A percentile compares a stretch with the other conserved stretches of the same genome.
phyloP scores from a whole-genome alignment of 2,888 invertebrate species.

The Cephus spinipes region DNA sequence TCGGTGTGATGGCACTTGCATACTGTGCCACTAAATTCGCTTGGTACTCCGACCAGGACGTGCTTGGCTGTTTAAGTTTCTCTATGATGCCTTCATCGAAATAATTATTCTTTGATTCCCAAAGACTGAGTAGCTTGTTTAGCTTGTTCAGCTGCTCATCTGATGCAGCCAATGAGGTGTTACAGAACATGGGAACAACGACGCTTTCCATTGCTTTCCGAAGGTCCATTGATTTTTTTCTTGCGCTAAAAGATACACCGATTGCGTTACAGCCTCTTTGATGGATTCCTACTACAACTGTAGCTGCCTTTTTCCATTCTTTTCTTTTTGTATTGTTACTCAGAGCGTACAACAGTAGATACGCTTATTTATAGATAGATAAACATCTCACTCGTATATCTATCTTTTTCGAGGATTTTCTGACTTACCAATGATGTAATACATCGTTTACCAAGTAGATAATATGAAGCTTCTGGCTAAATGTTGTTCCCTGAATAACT shows the following conservation, averaged over 20 bases:
- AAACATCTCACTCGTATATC: too few relatives aligned
- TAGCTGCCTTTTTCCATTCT: too few relatives aligned
- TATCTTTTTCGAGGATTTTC: conserved; percentile 6
- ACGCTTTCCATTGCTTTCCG: conserved; percentile 94
- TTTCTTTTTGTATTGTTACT: too few relatives aligned
- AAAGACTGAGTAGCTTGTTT: conserved; percentile 91
- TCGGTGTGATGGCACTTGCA: conserved; percentile 80
- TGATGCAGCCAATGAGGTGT: conserved; percentile 82
- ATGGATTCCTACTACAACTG: background rate
- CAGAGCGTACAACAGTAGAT: too few relatives aligned
- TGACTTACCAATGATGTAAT: conserved; percentile 93
- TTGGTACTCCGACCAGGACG: conserved; percentile 92
- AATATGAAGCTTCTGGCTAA: conserved; percentile 94
- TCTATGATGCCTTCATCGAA: conserved; percentile 85
- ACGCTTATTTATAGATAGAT: too few relatives aligned
- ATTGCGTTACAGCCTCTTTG: conserved; percentile 10
- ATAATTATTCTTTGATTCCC: conserved; percentile 97
- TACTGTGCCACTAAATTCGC: conserved; percentile 85
- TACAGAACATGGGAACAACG: conserved; percentile 98
- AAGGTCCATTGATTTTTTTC: conserved; percentile 94
- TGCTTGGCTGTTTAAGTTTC: conserved; percentile 87
- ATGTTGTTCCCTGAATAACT: conserved; percentile 77
- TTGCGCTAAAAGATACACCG: conserved; percentile 77
- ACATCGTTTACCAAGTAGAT: conserved; percentile 99
- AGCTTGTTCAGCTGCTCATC: conserved; percentile 92